Evolutionary conservation across 2,113 vertebrate species (phyloP).

Genomic region (Cinclus cinclus): DNA sequence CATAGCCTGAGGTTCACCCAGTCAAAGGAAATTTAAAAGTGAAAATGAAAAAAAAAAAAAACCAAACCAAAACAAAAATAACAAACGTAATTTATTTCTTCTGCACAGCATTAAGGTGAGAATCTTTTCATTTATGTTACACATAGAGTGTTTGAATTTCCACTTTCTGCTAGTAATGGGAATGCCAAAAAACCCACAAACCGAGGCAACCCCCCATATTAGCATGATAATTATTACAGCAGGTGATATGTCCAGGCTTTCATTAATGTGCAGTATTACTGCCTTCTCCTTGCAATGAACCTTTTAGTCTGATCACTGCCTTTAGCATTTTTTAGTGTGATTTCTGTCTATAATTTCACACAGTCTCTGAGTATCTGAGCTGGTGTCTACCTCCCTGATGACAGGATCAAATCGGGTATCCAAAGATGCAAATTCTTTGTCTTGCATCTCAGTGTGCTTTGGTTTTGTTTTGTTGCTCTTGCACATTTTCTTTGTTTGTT

Average conservation of each 20-base stretch:
- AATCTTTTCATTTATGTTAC: constrained; percentile 18
- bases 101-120: background rate
- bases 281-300: constrained; percentile 31
- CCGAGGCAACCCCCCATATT: background rate
- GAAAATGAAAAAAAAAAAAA: background rate
- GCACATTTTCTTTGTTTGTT: background rate
- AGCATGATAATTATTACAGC: constrained; percentile 45
- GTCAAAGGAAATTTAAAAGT: constrained; percentile 30
- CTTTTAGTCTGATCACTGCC: constrained; percentile 24
- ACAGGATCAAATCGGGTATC: background rate
- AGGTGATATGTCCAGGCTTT: constrained; percentile 47
- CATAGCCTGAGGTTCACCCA: constrained; percentile 28
- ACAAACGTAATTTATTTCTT: constrained; percentile 11
- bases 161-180: constrained; percentile 16
- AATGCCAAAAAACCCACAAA: constrained; percentile 39
- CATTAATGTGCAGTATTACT: constrained; percentile 12
- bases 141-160: constrained; percentile 1
- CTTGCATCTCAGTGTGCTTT: background rate
- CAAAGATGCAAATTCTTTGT: background rate
- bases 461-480: background rate
- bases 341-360: constrained; percentile 3
- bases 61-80: background rate
- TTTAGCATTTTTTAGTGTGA: background rate
- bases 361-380: background rate
- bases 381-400: background rate